These are phyloP conservation scores for Rhynchopsitta pachyrhyncha DNA, from an alignment of 2,113 vertebrate genomes.

Conservation along the genomic window DNA sequence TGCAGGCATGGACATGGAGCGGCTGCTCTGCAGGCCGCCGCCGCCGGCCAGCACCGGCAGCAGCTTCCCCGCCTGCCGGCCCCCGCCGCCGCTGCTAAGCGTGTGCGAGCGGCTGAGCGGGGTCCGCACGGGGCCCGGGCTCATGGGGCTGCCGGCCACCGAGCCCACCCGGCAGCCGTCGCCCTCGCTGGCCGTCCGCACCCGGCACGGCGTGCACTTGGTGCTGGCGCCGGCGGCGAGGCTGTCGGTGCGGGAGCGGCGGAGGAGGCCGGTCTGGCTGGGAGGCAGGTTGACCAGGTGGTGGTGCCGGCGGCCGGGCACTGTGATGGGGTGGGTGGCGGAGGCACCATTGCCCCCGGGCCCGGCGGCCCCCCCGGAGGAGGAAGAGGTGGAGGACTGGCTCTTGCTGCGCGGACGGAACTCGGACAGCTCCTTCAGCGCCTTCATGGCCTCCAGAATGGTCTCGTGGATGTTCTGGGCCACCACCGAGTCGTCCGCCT, in stretches of 20 bases:
- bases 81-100: conserved; percentile 61
- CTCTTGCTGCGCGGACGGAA: conserved; percentile 97
- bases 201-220: conserved; percentile 78
- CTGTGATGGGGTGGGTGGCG: conserved; percentile 81
- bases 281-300: conserved; percentile 84
- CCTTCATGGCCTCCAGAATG: conserved; percentile 96
- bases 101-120: conserved; percentile 89
- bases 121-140: conserved; percentile 82
- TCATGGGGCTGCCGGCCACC: conserved; percentile 85
- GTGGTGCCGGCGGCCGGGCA: conserved; percentile 85
- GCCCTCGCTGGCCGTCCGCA: conserved; percentile 85
- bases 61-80: conserved; percentile 42
- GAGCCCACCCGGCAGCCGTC: conserved; percentile 83
- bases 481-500: conserved; percentile 95
- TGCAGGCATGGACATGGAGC: conserved; percentile 91
- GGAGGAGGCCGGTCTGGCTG: conserved; percentile 90
- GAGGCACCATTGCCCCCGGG: conserved; percentile 56
- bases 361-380: conserved; percentile 39
- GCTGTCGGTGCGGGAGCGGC: conserved; percentile 84
- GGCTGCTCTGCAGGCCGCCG: conserved; percentile 84
- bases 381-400: conserved; percentile 87
- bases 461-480: conserved; percentile 99
- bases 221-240: conserved; percentile 71
- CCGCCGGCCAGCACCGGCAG: conserved; percentile 61
- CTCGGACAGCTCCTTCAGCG: conserved; percentile 94